These are phyloP conservation scores for Agrotis exclamationis DNA, from an alignment of 2,888 invertebrate species.

Conservation along the genomic window DNA sequence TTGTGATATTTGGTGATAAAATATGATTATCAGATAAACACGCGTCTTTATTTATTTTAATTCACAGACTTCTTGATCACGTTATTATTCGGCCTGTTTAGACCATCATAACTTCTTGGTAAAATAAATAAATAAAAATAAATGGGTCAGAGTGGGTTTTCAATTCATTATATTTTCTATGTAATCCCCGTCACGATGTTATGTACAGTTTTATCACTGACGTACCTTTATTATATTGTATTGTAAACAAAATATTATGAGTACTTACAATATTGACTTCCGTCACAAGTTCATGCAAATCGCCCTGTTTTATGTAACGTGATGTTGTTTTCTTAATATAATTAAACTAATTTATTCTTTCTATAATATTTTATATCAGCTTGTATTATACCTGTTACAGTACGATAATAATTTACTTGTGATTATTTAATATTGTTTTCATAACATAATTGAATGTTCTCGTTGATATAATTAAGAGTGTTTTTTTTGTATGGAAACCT, in stretches of 20 bases:
- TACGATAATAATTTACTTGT: background rate
- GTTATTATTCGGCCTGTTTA: constrained; percentile 11
- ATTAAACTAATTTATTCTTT: constrained; percentile 21
- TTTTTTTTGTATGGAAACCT: background rate
- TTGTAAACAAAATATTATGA: constrained; percentile 46
- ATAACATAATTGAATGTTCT: background rate
- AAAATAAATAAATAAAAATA: constrained; percentile 21
- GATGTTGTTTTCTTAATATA: constrained; percentile 24
- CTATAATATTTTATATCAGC: constrained; percentile 9
- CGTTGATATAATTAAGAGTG: too few species aligned
- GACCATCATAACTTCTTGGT: constrained; percentile 5
- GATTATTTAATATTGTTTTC: constrained; percentile 25
- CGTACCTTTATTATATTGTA: constrained; percentile 26
- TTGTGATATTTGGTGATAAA: constrained; percentile 5
- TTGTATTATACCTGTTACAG: constrained; percentile 9
- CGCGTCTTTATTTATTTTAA: background rate
- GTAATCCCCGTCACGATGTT: constrained; percentile 18
- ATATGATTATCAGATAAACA: constrained; percentile 8
- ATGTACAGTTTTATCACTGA: constrained; percentile 30
- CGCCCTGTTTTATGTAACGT: constrained; percentile 28
- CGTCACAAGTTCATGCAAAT: constrained; percentile 20
- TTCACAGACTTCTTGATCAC: background rate
- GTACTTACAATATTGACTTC: constrained; percentile 17
- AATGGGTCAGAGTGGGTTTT: constrained; percentile 31
- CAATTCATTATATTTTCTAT: constrained; percentile 22